Conservation (phyloP, 1,140 invertebrate species). For the Drosophila tani region DNA sequence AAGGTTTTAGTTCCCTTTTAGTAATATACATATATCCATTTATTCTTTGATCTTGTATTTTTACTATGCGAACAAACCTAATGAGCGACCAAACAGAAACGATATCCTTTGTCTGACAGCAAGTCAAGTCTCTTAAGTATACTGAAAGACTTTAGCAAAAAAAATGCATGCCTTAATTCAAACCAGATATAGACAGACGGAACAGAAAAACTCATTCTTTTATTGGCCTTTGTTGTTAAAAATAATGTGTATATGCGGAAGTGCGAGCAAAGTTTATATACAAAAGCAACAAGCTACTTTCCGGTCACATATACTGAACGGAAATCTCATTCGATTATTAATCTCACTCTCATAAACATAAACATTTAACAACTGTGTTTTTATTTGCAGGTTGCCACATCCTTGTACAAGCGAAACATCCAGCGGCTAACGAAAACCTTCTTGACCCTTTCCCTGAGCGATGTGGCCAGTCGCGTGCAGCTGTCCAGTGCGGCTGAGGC, state of each 20-base stretch:
- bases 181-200: not conserved
- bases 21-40: not conserved
- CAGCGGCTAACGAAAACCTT: constrained; percentile 99
- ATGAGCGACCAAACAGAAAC: not conserved
- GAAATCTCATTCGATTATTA: not conserved
- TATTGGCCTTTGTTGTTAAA: constrained; percentile 12
- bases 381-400: constrained; percentile 90
- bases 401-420: constrained; percentile 98
- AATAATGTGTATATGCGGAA: constrained; percentile 15
- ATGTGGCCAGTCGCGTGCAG: constrained; percentile 96
- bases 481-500: constrained; percentile 93
- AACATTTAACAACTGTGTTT: not conserved
- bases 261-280: not conserved
- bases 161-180: not conserved
- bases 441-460: constrained; percentile 95
- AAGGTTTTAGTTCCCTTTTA: too few species aligned
- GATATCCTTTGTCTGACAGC: not conserved
- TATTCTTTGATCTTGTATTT: not conserved
- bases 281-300: not conserved
- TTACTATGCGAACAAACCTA: not conserved
- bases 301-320: not conserved
- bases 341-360: too few species aligned
- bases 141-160: not conserved
- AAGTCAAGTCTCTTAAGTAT: not conserved
- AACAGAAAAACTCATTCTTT: not conserved